These are phyloP conservation scores for Mythimna pallens DNA, from an alignment of 2,888 invertebrate species.

Conservation along the genomic window DNA sequence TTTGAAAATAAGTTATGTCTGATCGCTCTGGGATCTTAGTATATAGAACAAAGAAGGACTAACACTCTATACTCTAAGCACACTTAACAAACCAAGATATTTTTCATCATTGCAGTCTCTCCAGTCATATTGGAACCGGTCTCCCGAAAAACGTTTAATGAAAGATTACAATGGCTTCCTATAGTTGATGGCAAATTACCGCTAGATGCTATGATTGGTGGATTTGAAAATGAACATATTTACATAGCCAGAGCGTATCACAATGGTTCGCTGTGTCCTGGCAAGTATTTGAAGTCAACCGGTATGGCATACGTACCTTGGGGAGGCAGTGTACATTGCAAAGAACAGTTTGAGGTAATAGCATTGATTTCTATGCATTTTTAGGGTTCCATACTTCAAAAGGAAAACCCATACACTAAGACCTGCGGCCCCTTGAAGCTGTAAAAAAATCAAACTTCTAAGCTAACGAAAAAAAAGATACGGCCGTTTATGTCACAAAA, in stretches of 20 bases:
- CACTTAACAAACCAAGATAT: constrained; percentile 1
- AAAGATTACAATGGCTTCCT: constrained; percentile 91
- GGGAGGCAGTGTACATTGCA: constrained; percentile 93
- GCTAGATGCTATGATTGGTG: constrained; percentile 92
- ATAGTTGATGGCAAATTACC: constrained; percentile 91
- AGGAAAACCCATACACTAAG: too few relatives aligned
- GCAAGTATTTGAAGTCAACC: constrained; percentile 93
- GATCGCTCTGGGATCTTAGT: too few relatives aligned
- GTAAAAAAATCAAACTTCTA: too few relatives aligned
- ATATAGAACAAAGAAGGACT: not conserved
- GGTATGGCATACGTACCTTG: constrained; percentile 93
- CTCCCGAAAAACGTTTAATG: constrained; percentile 60
- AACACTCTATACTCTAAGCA: not conserved
- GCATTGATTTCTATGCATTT: not conserved
- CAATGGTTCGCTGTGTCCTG: constrained; percentile 93
- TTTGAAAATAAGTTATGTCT: too few relatives aligned
- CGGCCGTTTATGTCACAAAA: too few relatives aligned
- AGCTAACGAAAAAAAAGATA: too few relatives aligned
- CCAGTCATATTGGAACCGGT: constrained; percentile 50
- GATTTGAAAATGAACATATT: constrained; percentile 91
- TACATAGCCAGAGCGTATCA: constrained; percentile 93
- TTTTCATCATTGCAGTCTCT: constrained; percentile 47
- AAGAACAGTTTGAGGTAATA: constrained; percentile 92
- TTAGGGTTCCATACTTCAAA: not conserved
- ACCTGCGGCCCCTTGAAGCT: too few relatives aligned